phyloP scores from a whole-genome alignment of 2,888 invertebrate species.

The Drosophila paranaensis region DNA sequence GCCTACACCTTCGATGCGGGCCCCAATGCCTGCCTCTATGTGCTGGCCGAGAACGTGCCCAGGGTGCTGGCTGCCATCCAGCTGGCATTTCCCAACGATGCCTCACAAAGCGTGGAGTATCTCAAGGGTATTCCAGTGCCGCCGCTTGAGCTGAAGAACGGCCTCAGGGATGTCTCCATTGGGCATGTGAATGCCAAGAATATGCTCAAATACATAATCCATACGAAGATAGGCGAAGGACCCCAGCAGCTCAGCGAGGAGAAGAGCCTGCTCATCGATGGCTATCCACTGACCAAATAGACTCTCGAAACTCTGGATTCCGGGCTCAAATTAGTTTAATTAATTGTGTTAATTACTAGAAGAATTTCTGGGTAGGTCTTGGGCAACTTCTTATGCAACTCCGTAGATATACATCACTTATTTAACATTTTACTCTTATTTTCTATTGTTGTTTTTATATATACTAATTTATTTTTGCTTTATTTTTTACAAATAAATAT shows the following conservation, averaged over 20 bases:
- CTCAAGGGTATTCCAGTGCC: constrained; percentile 86
- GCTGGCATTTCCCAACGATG: constrained; percentile 89
- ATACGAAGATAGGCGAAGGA: constrained; percentile 93
- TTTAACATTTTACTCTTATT: constrained; percentile 7
- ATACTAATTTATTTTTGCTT: constrained; percentile 32
- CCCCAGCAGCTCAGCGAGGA: constrained; percentile 86
- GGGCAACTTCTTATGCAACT: background rate
- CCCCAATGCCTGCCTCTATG: constrained; percentile 96
- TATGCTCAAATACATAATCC: constrained; percentile 92
- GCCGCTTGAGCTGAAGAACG: constrained; percentile 8
- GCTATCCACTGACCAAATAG: constrained; percentile 59
- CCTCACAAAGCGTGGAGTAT: constrained; percentile 85
- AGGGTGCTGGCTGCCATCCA: constrained; percentile 89
- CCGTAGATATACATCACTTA: constrained; percentile 10
- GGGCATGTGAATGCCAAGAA: constrained; percentile 83
- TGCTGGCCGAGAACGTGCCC: constrained; percentile 90
- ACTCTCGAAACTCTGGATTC: background rate
- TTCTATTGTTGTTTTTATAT: constrained; percentile 1
- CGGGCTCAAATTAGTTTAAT: constrained; percentile 8
- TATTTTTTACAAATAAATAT: background rate
- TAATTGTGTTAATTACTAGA: background rate
- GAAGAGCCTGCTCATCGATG: constrained; percentile 85
- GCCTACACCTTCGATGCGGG: constrained; percentile 99
- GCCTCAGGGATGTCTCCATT: constrained; percentile 36
- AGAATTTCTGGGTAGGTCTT: background rate